Conservation (phyloP, 2,113 vertebrate genomes). For the Mionectes macconnelli region DNA sequence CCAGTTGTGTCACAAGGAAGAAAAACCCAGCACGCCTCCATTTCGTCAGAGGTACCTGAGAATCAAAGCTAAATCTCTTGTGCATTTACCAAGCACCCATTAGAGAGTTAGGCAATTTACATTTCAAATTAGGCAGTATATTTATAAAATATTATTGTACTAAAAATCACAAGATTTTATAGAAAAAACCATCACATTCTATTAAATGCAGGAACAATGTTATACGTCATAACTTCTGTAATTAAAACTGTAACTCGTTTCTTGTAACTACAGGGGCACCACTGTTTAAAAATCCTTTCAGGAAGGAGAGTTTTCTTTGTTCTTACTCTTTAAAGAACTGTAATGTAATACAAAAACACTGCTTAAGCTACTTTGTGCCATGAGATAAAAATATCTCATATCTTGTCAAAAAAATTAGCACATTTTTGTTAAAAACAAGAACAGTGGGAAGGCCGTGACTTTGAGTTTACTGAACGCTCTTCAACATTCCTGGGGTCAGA, state of each 20-base stretch:
- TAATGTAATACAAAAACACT: neutral
- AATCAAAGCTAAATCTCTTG: slow-evolving; percentile 62
- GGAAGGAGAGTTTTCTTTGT: neutral
- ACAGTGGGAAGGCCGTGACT: neutral
- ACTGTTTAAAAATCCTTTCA: slow-evolving; percentile 45
- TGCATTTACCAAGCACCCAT: slow-evolving; percentile 56
- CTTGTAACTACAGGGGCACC: slow-evolving; percentile 20
- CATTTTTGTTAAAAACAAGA: neutral
- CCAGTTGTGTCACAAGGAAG: slow-evolving; percentile 30
- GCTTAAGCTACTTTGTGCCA: neutral
- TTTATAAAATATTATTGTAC: slow-evolving; percentile 50
- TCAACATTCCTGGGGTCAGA: neutral
- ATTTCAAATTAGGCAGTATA: slow-evolving; percentile 31
- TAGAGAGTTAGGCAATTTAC: slow-evolving; percentile 27
- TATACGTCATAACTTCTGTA: neutral
- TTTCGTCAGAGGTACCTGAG: slow-evolving; percentile 70
- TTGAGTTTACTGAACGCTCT: neutral
- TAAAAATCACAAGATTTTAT: slow-evolving; percentile 46
- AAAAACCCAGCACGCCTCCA: slow-evolving; percentile 28
- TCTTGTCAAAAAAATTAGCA: neutral
- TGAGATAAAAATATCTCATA: neutral
- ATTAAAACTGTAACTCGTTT: neutral
- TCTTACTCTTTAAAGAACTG: neutral
- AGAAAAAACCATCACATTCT: slow-evolving; percentile 57
- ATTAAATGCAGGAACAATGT: slow-evolving; percentile 66